Percentiles rank a stretch among this genome's conserved stretches.
Conservation (phyloP, 35 echinoderm and acorn worm genomes). For the Stichopus chloronotus region DNA sequence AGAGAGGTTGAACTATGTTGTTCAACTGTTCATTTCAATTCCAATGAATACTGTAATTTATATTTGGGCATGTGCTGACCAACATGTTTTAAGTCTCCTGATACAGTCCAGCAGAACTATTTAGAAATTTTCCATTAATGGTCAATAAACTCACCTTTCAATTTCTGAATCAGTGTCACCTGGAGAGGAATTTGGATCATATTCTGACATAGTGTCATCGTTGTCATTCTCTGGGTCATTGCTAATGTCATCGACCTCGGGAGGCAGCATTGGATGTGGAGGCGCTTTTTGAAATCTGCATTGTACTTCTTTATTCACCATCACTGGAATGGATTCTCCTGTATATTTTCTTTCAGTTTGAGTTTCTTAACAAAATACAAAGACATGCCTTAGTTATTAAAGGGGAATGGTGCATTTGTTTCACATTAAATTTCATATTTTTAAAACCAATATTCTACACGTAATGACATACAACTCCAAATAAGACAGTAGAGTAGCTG, state of each 20-base stretch:
- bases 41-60: background rate
- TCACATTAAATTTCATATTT: too few species aligned
- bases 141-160: constrained; percentile 9
- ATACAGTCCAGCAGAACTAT: background rate
- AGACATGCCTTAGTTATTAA: too few species aligned
- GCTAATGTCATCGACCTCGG: too few species aligned
- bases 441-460: too few species aligned
- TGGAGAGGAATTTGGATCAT: background rate
- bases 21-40: background rate
- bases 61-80: too few species aligned
- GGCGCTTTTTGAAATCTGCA: background rate
- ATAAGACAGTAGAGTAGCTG: too few species aligned
- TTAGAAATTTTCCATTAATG: background rate
- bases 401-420: too few species aligned
- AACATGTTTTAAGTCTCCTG: background rate
- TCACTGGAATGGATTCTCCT: background rate
- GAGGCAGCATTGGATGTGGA: background rate
- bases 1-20: background rate
- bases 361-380: background rate
- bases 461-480: too few species aligned
- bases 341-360: background rate
- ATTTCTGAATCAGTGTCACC: background rate
- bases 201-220: background rate
- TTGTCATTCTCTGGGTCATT: too few species aligned
- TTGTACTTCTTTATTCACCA: background rate